Percentiles rank a stretch among this genome's conserved stretches.
Conservation (phyloP, 2,113 vertebrate species). For the Himantopus leucocephalus region DNA sequence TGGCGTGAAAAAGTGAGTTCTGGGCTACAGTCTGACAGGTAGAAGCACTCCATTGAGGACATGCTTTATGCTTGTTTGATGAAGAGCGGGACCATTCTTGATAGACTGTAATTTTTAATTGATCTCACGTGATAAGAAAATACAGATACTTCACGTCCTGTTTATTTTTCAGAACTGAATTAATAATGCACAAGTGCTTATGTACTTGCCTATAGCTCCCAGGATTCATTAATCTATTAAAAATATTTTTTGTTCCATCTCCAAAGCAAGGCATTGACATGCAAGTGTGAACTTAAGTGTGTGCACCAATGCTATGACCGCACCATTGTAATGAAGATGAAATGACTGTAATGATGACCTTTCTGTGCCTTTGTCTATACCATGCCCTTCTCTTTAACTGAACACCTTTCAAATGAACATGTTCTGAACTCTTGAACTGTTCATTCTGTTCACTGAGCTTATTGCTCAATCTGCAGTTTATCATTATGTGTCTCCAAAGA, state of each 20-base stretch:
- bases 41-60: neutral
- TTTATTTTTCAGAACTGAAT: neutral
- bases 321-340: conserved; percentile 75
- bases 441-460: conserved; percentile 67
- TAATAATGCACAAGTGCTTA: neutral
- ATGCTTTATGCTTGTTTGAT: neutral
- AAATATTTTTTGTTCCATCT: neutral
- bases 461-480: conserved; percentile 74
- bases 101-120: conserved; percentile 54
- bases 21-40: neutral
- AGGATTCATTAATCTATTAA: neutral
- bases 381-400: conserved; percentile 74
- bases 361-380: conserved; percentile 76
- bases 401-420: conserved; percentile 74
- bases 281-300: neutral
- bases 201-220: neutral
- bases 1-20: neutral
- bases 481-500: conserved; percentile 76
- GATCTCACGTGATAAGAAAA: conserved; percentile 12
- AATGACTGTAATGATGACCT: conserved; percentile 74
- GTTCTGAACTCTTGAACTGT: conserved; percentile 80
- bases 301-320: conserved; percentile 26
- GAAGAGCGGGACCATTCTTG: conserved; percentile 7
- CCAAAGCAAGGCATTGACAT: neutral
- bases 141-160: neutral